Percentiles rank a stretch among this genome's conserved stretches.
phyloP scores from a whole-genome alignment of 2,113 vertebrate genomes.

The Sebastes schlegelii region DNA sequence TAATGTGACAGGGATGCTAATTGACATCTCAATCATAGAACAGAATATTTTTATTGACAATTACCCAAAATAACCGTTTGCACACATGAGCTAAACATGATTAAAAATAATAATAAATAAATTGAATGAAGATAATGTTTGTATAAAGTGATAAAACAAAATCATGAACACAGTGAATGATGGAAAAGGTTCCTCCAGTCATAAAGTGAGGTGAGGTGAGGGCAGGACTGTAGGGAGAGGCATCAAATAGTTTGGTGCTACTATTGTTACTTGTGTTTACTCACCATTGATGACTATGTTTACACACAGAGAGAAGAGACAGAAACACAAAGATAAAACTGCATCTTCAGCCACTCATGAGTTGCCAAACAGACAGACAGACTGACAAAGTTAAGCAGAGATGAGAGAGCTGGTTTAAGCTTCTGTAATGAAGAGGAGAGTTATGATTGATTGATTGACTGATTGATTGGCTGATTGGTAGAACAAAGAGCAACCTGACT shows the following conservation, averaged over 20 bases:
- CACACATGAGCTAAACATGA: not conserved
- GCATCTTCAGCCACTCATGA: constrained; percentile 71
- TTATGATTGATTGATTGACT: constrained; percentile 15
- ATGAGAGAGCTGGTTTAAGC: constrained; percentile 58
- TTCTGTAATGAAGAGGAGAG: constrained; percentile 47
- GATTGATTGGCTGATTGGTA: constrained; percentile 45
- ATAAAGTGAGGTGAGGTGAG: constrained; percentile 48
- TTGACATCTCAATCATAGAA: not conserved
- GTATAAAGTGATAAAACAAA: not conserved
- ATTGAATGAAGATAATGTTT: not conserved
- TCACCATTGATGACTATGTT: constrained; percentile 82
- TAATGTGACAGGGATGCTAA: not conserved
- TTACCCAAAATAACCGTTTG: constrained; percentile 2
- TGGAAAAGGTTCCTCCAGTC: constrained; percentile 12
- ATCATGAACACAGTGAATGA: constrained; percentile 5
- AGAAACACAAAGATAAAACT: constrained; percentile 83
- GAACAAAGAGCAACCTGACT: constrained; percentile 53
- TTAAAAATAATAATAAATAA: not conserved
- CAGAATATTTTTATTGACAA: not conserved
- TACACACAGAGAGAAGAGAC: constrained; percentile 81
- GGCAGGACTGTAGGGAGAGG: constrained; percentile 47
- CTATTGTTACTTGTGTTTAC: constrained; percentile 66
- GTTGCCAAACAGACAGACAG: constrained; percentile 61
- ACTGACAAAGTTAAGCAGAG: constrained; percentile 52
- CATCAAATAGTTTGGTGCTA: constrained; percentile 50